Conservation (phyloP, 2,888 invertebrate genomes). For the Muschampia plurimacula region DNA sequence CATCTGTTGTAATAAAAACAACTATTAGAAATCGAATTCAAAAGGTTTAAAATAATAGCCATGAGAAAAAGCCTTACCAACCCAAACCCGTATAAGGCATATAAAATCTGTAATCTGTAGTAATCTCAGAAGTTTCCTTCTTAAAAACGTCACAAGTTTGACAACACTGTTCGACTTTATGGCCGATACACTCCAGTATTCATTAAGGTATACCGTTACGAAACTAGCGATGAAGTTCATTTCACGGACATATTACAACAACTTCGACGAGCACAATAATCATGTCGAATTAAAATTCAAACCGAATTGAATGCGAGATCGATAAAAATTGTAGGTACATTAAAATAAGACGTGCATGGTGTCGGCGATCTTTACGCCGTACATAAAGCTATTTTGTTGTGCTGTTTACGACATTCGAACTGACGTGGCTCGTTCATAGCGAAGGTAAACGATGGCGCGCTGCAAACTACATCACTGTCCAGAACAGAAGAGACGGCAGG, state of each 20-base stretch:
- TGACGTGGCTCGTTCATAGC: slow-evolving; percentile 48
- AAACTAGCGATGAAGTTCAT: slow-evolving; percentile 29
- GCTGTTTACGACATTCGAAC: slow-evolving; percentile 67
- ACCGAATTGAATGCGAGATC: slow-evolving; percentile 59
- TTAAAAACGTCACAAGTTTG: slow-evolving; percentile 8
- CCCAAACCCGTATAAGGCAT: background rate
- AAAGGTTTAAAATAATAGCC: slow-evolving; percentile 24
- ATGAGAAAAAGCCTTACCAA: slow-evolving; percentile 14
- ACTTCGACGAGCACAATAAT: slow-evolving; percentile 50
- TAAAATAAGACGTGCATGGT: slow-evolving; percentile 58
- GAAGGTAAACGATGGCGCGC: slow-evolving; percentile 46
- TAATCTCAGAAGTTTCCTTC: slow-evolving; percentile 23
- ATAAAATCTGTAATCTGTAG: slow-evolving; percentile 27
- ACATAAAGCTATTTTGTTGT: slow-evolving; percentile 67
- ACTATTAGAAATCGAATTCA: slow-evolving; percentile 11
- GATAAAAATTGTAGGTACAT: slow-evolving; percentile 67
- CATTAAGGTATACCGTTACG: slow-evolving; percentile 45
- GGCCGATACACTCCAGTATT: slow-evolving; percentile 20
- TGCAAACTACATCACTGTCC: slow-evolving; percentile 48
- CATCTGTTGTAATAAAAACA: background rate
- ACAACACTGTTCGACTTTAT: slow-evolving; percentile 23
- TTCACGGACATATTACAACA: slow-evolving; percentile 38
- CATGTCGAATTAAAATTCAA: slow-evolving; percentile 71
- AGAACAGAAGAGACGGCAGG: slow-evolving; percentile 38
- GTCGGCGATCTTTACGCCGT: slow-evolving; percentile 56